Evolutionary conservation across 2,113 vertebrate genomes (phyloP), one percentile per base, ranked within the genome.

Genomic region (Rhinogobius similis): DNA sequence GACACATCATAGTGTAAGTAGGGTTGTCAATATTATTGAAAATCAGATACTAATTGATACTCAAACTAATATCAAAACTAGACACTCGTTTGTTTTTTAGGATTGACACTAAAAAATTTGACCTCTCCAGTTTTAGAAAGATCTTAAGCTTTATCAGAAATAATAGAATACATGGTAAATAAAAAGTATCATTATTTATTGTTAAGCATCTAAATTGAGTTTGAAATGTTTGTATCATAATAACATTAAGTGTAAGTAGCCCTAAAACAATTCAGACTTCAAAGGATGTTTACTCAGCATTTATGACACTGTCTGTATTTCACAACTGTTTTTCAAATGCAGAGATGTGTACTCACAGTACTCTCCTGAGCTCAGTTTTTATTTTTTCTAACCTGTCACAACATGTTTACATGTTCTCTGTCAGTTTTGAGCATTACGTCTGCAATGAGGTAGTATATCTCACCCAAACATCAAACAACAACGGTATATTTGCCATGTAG

Each of bases 321-420:
- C 72, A 84, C 72, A 80, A 76, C 41, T 11, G 14, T 59, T 62
- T 62, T 29, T 29, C 27, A 18, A 10, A 16, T 32, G 3, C 18
- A 61, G 26, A 53, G 23, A 10, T 48, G 53, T 52, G 52, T 24
- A 13, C 23, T 68, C 21, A 41, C 63, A 53, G 29, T 41, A 43
- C 26, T 16, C 18, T 18, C 21, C 50, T 69, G 56, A 59, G 56
- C 48, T 72, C 3, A 62, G 20, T 24, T 73, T 59, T 72, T 82
- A 70, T 81, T 66, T 72, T 65, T 63, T 59, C 41, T 67, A 44
- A 66, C 59, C 36, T 71, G 62, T 23, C 70, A 48, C 52, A 68
- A 70, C 29, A 74, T 84, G 62, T 78, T 82, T 70, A 72, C 74
- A 39, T 56, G 72, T 12, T 68, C 16, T 73, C 38, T 26, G 53